phyloP scores from a whole-genome alignment of 2,888 invertebrate species.

The Coenonympha glycerion region DNA sequence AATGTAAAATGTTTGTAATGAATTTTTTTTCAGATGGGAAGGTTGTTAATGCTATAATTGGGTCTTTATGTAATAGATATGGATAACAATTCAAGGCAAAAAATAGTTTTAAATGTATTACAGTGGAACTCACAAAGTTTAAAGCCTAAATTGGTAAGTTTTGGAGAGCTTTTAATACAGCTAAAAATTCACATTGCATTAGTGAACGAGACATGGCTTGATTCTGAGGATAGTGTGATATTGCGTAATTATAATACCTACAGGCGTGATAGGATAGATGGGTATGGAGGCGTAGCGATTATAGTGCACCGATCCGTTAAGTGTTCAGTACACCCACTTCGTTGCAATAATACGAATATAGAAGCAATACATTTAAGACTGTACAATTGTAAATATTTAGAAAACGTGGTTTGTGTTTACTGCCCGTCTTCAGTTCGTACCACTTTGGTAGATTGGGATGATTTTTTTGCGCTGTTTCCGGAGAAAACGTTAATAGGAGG shows the following conservation, averaged over 20 bases:
- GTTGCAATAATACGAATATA: not conserved
- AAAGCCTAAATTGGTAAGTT: not conserved
- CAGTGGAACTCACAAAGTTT: not conserved
- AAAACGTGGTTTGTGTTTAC: slow-evolving; percentile 13
- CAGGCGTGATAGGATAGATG: not conserved
- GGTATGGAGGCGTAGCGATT: not conserved
- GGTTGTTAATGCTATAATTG: not conserved
- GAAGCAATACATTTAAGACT: not conserved
- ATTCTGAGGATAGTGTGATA: not conserved
- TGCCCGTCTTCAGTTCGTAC: slow-evolving; percentile 11
- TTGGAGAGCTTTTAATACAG: not conserved
- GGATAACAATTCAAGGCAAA: not conserved
- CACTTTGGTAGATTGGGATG: slow-evolving; percentile 6
- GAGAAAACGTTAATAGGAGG: slow-evolving; percentile 5
- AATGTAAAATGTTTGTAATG: not conserved
- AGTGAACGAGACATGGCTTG: not conserved
- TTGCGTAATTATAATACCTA: not conserved
- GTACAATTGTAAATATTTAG: not conserved
- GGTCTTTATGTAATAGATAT: not conserved
- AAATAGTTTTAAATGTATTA: not conserved
- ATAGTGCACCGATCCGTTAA: not conserved
- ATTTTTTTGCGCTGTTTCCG: slow-evolving; percentile 1
- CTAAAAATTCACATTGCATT: not conserved
- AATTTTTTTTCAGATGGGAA: not conserved
- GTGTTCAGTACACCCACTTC: not conserved